Base-by-base conservation (phyloP, 2,888 invertebrate genomes). In the Melangyna quadrimaculata region DNA sequence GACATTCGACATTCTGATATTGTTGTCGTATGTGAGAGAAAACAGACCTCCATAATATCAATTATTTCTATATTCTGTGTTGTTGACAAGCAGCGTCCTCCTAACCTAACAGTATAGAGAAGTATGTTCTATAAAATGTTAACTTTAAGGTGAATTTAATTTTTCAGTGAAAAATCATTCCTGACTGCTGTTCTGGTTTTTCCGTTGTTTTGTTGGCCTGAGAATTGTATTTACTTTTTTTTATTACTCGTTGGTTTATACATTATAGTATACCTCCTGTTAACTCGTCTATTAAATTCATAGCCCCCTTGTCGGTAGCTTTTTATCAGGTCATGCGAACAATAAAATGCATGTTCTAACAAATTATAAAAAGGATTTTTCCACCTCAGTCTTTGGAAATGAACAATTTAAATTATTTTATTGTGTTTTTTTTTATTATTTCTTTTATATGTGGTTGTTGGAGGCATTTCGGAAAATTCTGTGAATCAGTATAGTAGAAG, bases 1-100 rank as follows among this genome's bases (percentile, higher is more conserved):
- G 55, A 57, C 57, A 55, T 45, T 45, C 43, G 45, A 48, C 45
- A 29, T 57, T 57, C 14, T 65, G n/a, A n/a, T 53, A 63, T 73
- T 48, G 43, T 83, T 19, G 63, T 55, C 78, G 69, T 63, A n/a
- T 78, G 37, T 8, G 53, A 19, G 57, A 14, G 19, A 7, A 35
- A 29, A 32, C 19, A 57, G 32, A 5, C 12, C 29, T 32, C 32
- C 32, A 57, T 59, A 57, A 35, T 59, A 72, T 77, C 45, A 61
- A 72, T 35, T 75, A 65, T 81, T 72, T 45, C 43, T 59, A n/a
- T 35, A n/a, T 10, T 37, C 12, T 63, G 7, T 79, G 48, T 51
- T 82, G 78, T 78, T 78, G 78, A 73, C 67, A 82, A 82, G 72
- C 61, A 73, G 72, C 22, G 72, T 22, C 78, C 67, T 78, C 72